phyloP scores from a whole-genome alignment of 2,888 invertebrate species.

The Carpatolechia fugitivella region DNA sequence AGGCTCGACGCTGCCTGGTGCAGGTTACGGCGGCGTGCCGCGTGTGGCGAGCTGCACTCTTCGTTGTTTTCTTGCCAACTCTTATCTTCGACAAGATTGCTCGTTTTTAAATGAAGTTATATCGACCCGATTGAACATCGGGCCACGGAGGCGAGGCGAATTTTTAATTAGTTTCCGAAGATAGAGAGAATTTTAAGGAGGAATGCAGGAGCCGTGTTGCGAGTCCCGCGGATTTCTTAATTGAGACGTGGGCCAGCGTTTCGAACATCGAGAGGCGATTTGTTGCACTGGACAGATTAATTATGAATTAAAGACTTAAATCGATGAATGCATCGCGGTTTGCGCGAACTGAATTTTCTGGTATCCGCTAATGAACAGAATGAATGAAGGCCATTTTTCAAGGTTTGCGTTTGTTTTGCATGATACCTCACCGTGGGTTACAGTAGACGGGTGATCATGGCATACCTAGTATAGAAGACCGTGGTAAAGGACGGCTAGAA shows the following conservation, averaged over 20 bases:
- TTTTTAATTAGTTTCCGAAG: conserved; percentile 80
- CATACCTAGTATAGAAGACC: too few species aligned
- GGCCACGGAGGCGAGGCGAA: conserved; percentile 71
- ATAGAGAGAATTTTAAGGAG: conserved; percentile 74
- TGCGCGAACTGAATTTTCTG: conserved; percentile 40
- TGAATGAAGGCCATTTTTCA: conserved; percentile 60
- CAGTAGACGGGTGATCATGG: too few species aligned
- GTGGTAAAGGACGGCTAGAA: too few species aligned
- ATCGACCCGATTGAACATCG: conserved; percentile 74
- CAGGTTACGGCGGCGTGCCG: conserved; percentile 40
- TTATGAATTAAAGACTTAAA: conserved; percentile 63
- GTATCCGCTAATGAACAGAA: conserved; percentile 57
- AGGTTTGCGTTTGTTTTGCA: conserved; percentile 53
- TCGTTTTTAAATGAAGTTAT: conserved; percentile 79
- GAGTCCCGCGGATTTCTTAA: conserved; percentile 68
- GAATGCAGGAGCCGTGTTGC: conserved; percentile 69
- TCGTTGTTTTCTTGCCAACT: conserved; percentile 76
- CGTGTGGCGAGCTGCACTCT: conserved; percentile 71
- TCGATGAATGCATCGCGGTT: conserved; percentile 41
- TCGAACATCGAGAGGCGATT: conserved; percentile 55
- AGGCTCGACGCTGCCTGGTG: conserved; percentile 28
- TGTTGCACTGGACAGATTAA: conserved; percentile 64
- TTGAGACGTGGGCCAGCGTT: conserved; percentile 62
- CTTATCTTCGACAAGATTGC: conserved; percentile 77
- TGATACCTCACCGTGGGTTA: conserved; percentile 27